phyloP scores from a whole-genome alignment of 92 coral and sea anemone species.

The Epizoanthus illoricatus region DNA sequence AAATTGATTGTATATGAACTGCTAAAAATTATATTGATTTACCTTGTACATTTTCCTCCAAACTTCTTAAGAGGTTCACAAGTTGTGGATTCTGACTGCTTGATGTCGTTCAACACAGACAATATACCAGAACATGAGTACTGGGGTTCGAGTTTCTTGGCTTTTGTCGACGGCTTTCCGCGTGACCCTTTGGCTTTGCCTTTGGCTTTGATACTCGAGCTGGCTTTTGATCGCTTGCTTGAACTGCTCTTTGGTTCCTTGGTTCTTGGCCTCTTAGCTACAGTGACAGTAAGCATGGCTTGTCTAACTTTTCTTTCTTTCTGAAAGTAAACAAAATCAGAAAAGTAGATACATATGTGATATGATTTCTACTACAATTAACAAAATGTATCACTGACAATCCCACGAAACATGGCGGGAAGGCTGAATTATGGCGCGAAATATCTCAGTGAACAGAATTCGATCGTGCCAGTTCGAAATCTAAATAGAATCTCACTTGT shows the following conservation, averaged over 20 bases:
- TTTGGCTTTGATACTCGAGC: neutral
- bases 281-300: conserved; percentile 9
- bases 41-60: conserved; percentile 8
- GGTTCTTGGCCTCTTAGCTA: neutral
- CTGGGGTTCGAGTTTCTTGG: neutral
- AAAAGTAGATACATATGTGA: no score
- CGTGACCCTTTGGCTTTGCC: neutral
- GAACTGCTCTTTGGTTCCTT: neutral
- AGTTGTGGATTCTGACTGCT: neutral
- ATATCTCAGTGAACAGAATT: no score
- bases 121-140: conserved; percentile 3
- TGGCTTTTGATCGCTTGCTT: neutral
- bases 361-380: neutral
- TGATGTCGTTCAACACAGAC: neutral
- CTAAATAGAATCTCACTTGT: no score
- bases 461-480: no score
- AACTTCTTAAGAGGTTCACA: conserved; percentile 1
- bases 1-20: no score
- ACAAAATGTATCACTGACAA: neutral
- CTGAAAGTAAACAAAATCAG: neutral
- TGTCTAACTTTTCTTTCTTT: neutral
- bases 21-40: no score
- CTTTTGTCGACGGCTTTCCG: neutral
- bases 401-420: no score
- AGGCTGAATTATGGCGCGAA: no score